These are phyloP conservation scores for Candoia aspera DNA, from an alignment of 2,113 vertebrate genomes.

Conservation along the genomic window DNA sequence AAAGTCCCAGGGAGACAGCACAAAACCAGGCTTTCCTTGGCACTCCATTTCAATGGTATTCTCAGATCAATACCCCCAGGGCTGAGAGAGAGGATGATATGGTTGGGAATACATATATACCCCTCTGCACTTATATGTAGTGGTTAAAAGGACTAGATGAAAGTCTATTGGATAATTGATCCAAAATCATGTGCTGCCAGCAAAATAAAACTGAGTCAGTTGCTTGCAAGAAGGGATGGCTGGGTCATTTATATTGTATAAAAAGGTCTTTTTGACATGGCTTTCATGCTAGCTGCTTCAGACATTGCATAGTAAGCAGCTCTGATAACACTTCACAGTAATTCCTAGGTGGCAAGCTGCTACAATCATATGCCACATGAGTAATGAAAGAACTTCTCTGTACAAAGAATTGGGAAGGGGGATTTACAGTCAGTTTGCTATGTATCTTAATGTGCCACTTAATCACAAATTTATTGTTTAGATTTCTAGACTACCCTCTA, in stretches of 20 bases:
- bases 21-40: background rate
- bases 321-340: background rate
- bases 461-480: background rate
- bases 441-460: background rate
- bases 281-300: background rate
- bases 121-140: background rate
- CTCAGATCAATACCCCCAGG: background rate
- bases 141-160: background rate
- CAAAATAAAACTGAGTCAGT: background rate
- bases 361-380: background rate
- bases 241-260: background rate
- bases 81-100: background rate
- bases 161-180: background rate
- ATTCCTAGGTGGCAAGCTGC: background rate
- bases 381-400: background rate
- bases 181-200: background rate
- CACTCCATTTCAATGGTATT: background rate
- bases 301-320: background rate
- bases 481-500: background rate
- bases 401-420: background rate
- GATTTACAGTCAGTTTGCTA: background rate
- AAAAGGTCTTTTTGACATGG: background rate
- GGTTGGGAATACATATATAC: background rate
- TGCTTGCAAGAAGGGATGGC: background rate
- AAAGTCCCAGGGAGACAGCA: background rate